Conservation (phyloP, 2,113 vertebrate genomes). For the Muscicapa adusta region DNA sequence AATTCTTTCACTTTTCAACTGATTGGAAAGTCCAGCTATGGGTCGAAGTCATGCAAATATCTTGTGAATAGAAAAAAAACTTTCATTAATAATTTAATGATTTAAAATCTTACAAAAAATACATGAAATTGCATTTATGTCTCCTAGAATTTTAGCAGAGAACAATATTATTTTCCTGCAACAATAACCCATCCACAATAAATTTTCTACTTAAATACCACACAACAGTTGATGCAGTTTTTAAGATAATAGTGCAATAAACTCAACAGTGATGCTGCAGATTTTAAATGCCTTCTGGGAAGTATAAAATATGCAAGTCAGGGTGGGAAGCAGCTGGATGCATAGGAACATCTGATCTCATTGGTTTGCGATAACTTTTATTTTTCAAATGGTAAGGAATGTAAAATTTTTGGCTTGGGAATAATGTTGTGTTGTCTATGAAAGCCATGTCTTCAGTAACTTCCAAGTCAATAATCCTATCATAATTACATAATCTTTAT, state of each 20-base stretch:
- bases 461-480: not conserved
- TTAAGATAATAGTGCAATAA: constrained; percentile 49
- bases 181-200: not conserved
- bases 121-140: not conserved
- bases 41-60: not conserved
- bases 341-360: constrained; percentile 27
- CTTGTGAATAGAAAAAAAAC: not conserved
- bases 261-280: constrained; percentile 27
- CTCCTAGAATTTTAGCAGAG: not conserved
- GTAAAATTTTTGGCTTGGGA: not conserved
- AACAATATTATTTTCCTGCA: not conserved
- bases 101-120: not conserved
- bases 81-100: not conserved
- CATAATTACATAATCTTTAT: not conserved
- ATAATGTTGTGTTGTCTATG: not conserved
- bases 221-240: constrained; percentile 1
- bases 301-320: constrained; percentile 44
- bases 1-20: not conserved
- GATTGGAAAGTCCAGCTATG: not conserved
- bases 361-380: not conserved
- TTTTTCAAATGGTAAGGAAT: not conserved
- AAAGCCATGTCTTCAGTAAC: not conserved
- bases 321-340: constrained; percentile 39
- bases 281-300: constrained; percentile 40
- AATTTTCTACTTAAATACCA: constrained; percentile 3